Evolutionary conservation across 2,888 invertebrate genomes (phyloP).

Genomic region (Tetranychus truncatus): DNA sequence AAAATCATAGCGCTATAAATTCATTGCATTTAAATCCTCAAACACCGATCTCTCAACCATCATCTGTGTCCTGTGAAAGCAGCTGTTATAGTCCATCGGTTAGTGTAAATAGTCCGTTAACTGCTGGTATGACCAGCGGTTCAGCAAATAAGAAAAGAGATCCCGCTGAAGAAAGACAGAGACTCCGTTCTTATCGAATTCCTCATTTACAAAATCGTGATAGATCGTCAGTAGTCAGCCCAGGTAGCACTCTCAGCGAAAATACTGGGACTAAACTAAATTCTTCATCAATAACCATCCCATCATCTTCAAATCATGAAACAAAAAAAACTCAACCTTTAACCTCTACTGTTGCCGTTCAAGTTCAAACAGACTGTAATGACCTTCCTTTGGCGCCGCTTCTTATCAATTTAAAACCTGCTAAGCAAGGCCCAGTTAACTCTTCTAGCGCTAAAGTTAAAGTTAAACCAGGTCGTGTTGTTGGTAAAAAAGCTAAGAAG

Average conservation of each 20-base stretch:
- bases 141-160: constrained; percentile 14
- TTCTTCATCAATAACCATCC: not conserved
- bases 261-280: not conserved
- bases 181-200: constrained; percentile 21
- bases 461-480: too few relatives aligned
- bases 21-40: constrained; percentile 10
- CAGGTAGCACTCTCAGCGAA: not conserved
- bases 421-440: too few relatives aligned
- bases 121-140: not conserved
- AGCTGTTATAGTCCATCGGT: constrained; percentile 33
- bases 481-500: not conserved
- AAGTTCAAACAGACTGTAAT: constrained; percentile 16
- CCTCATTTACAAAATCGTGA: constrained; percentile 18
- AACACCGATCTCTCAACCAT: constrained; percentile 33
- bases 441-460: too few relatives aligned
- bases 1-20: not conserved
- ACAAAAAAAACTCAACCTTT: not conserved
- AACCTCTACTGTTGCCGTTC: constrained; percentile 10
- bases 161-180: constrained; percentile 20
- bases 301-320: not conserved
- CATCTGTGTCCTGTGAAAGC: constrained; percentile 38
- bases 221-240: not conserved
- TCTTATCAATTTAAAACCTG: too few relatives aligned
- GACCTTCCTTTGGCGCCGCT: constrained; percentile 4
- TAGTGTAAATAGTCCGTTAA: constrained; percentile 10